Percentiles rank a stretch among this genome's conserved stretches.
phyloP scores from a whole-genome alignment of 2,797 vertebrate genomes.

The Craterocephalus amniculus region DNA sequence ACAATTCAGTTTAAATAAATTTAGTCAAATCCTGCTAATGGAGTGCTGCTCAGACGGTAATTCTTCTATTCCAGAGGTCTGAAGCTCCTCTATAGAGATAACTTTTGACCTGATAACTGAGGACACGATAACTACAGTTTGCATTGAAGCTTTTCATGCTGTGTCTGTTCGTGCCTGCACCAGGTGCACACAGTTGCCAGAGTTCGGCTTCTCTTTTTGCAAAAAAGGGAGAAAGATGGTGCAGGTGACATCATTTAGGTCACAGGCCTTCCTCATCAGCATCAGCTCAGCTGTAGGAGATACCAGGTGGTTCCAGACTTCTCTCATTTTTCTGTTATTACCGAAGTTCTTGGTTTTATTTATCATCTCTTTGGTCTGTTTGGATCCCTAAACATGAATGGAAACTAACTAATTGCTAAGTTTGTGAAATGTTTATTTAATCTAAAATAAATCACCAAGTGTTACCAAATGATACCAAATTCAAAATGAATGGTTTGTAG shows the following conservation, averaged over 20 bases:
- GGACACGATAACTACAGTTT: background rate
- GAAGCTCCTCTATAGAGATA: background rate
- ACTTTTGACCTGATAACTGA: background rate
- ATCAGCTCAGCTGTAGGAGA: background rate
- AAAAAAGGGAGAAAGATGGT: background rate
- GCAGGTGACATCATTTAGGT: background rate
- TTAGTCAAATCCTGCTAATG: background rate
- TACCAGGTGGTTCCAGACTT: background rate
- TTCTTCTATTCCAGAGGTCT: conserved; percentile 1
- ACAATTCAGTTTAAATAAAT: background rate
- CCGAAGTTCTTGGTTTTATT: background rate
- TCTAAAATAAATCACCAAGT: background rate
- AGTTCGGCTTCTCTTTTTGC: too few species aligned
- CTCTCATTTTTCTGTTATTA: background rate
- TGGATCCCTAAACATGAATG: background rate
- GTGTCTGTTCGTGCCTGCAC: background rate
- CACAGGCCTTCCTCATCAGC: background rate
- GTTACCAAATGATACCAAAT: too few species aligned
- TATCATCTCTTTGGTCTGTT: background rate
- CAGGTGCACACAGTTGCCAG: background rate
- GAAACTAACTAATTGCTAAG: too few species aligned
- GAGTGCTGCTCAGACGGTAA: background rate
- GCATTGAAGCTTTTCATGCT: too few species aligned
- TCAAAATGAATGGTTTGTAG: background rate
- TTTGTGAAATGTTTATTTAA: background rate